A percentile compares a stretch with the other conserved stretches of the same genome.
These are phyloP conservation scores for Galbula dea DNA, from an alignment of 2,113 vertebrate species.

Conservation along the genomic window DNA sequence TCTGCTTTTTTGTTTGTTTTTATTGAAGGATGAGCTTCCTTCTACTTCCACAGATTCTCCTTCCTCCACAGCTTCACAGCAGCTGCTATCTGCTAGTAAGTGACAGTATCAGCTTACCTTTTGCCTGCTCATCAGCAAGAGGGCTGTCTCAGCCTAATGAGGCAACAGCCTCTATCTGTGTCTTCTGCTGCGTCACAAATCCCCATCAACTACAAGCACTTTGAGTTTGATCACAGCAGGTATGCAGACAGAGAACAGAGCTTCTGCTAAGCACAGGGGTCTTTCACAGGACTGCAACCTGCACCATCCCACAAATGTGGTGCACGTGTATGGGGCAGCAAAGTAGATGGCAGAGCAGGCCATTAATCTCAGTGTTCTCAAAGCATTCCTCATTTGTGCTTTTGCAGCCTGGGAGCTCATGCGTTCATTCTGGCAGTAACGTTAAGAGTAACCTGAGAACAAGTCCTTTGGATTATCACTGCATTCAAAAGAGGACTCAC, in stretches of 20 bases:
- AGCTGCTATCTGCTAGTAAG: neutral
- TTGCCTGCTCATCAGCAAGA: neutral
- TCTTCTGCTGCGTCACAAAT: neutral
- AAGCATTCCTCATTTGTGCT: neutral
- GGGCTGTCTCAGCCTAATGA: neutral
- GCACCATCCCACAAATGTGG: neutral
- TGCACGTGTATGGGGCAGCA: neutral
- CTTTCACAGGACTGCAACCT: neutral
- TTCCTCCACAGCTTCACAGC: neutral
- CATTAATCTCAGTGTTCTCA: neutral
- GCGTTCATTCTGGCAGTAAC: neutral
- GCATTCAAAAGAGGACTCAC: neutral
- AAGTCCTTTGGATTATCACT: neutral
- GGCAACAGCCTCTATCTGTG: neutral
- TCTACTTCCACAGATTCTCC: neutral
- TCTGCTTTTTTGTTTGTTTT: neutral
- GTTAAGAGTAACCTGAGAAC: neutral
- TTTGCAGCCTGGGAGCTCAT: neutral
- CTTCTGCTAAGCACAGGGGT: neutral
- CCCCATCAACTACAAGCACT: neutral
- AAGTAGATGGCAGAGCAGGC: accelerated
- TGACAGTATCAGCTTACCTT: neutral
- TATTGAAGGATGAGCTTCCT: neutral
- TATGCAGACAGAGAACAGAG: neutral
- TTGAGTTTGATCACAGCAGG: neutral